Base-by-base conservation (phyloP, 2,888 invertebrate species). In the Azorinus chamasolen region DNA sequence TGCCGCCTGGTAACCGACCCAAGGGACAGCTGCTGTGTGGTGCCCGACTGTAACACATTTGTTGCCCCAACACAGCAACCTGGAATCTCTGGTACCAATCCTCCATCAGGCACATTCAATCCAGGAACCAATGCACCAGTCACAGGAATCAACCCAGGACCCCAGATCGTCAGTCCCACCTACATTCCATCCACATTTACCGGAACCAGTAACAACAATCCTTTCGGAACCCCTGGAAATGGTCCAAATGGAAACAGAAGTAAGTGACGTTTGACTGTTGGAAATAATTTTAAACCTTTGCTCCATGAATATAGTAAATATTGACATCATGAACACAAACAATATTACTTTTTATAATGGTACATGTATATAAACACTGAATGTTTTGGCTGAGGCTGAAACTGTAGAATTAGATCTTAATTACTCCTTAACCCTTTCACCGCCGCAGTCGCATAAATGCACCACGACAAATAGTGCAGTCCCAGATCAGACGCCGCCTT, bases 1-100 rank as follows among this genome's bases (percentile, higher is more conserved):
- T 89, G 89, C 70, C 54, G 70, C 46, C 63, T 89, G 54, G 72
- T 73, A 16, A 86, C 86, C 8, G 86, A 88, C 58, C 89, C 87
- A 12, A 79, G 66, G 45, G 88, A 89, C 61, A 63, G 73, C 27
- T 89, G 89, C 25, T 89, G 89, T 51, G 79, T 86, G 68, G 79
- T 81, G 14, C 87, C 88, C 1, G 78, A 85, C 53, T 89, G 88
- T 46, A 83, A 83, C 65, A 79, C 70, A 22, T 78, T 75, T 37
- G 58, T 73, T 25, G 41, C 72, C 24, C 80, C 82, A n/a, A 57
- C 69, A 10, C 68, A 63, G 37, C 54, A 58, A 37, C 61, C 69
- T 2, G 75, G 74, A 22, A 46, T 51, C 20, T 64, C 75, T 2
- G 79, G 71, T 2, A 63, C 74, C 25, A 63, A 66, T 8, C 50